Percentiles rank a stretch among this genome's conserved stretches.
phyloP scores from a whole-genome alignment of 2,888 invertebrate genomes.

The Drosophila paramelanica region DNA sequence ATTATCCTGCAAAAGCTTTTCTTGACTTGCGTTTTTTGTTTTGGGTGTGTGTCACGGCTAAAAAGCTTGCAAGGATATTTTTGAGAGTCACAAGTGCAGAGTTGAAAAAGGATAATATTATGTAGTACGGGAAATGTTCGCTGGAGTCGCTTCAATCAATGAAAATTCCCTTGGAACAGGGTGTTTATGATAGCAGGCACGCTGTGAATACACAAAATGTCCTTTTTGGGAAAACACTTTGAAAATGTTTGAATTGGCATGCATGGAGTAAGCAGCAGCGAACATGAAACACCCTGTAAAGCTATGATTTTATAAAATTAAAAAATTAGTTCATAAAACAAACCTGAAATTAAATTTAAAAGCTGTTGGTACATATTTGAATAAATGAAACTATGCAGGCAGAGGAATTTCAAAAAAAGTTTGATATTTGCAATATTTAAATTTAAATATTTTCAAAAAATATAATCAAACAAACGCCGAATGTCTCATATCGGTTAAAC shows the following conservation, averaged over 20 bases:
- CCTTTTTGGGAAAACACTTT: conserved; percentile 5
- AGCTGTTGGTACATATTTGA: neutral
- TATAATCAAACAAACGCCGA: conserved; percentile 21
- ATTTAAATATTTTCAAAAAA: neutral
- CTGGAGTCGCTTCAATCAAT: neutral
- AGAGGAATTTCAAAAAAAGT: neutral
- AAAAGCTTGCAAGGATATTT: conserved; percentile 16
- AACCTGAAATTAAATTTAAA: neutral
- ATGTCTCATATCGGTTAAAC: conserved; percentile 7
- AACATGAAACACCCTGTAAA: neutral
- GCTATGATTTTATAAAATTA: too few relatives aligned
- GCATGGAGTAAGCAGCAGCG: neutral
- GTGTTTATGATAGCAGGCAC: neutral
- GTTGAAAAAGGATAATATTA: neutral
- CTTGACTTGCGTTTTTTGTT: neutral
- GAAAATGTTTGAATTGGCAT: too few relatives aligned
- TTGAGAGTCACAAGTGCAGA: neutral
- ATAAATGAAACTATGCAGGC: neutral
- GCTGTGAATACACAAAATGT: neutral
- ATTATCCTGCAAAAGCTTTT: conserved; percentile 31
- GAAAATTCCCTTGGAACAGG: conserved; percentile 1
- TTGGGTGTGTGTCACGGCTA: conserved; percentile 19
- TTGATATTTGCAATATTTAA: neutral
- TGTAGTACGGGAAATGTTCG: neutral
- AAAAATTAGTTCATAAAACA: too few relatives aligned